Evolutionary conservation across 2,113 vertebrate genomes (phyloP), one percentile per base, ranked within the genome.

Genomic region (Rallus limicola): DNA sequence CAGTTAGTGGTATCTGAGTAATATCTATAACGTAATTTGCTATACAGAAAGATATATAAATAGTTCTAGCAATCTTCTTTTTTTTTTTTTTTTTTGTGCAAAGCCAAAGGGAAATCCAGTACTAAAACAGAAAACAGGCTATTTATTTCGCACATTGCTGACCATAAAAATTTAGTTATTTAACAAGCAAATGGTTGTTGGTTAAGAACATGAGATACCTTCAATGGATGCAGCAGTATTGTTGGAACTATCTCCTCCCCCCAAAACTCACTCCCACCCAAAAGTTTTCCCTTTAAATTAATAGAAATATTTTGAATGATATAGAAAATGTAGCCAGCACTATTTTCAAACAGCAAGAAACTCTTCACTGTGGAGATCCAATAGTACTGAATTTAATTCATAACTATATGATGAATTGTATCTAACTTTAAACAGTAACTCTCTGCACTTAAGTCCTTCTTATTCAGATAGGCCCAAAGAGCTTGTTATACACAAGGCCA

Each of bases 231-330:
- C 4, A 56, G 2, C 13, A 91, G 56, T 19, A 4, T 0, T 25
- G 2, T 7, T 74, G 56, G 25, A 75, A 62, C 7, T 1, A 20
- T 15, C 28, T 25, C n/a, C 0, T 1, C 1, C 4, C 8, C 1
- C 1, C 4, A 53, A 69, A 53, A 69, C 62, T 26, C 13, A 19
- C 11, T 55, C 14, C 23, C 62, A 44, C 5, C 5, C 12, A 31
- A 13, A 85, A 33, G 3, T 17, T 8, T 50, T 6, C 10, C 63
- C 4, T 88, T 86, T 28, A 33, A n/a, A 3, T 13, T 20, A 93
- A 59, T 12, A 12, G 62, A 62, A 89, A 2, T 2, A 9, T 33
- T 33, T 44, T 33, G 2, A 11, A 34, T 23, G 38, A 9, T 3
- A 31, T 0, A 65, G 23, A 50, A 83, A 84, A 70, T 4, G 4